Evolutionary conservation across 2,888 invertebrate genomes (phyloP), one percentile per base, ranked within the genome.

Genomic region (Thecophora atra): DNA sequence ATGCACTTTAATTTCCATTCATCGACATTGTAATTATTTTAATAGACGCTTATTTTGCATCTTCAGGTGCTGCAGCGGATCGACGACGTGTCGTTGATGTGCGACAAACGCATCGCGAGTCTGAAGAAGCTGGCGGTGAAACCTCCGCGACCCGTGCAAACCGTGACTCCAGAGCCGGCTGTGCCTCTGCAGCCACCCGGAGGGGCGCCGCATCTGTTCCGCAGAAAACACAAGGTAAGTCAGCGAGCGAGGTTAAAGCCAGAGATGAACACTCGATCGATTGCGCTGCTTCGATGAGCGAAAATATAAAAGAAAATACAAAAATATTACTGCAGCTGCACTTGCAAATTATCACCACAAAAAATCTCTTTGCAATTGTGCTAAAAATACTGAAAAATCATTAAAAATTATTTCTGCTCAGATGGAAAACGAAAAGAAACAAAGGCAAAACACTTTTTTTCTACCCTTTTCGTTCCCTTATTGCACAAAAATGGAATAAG

Each of bases 21-120:
- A n/a, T n/a, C n/a, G n/a, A 37, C 37, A 37, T 2, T 11, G 11
- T 11, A 1, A 37, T 37, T 6, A 37, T 47, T 47, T 47, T n/a
- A 47, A 47, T 17, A 47, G 8, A 5, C 11, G 17, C 47, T 4
- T 5, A 6, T 47, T 47, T 47, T n/a, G 15, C 47, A 47, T 47
- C 47, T 77, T 44, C 63, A 97, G 94, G 96, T 97, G 76, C 89
- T 96, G 63, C 95, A 97, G 88, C 90, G 97, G 79, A 95, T 98
- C 79, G 96, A 97, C 84, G 98, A 98, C 88, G 95, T 98, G 2
- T 94, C 94, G 83, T 88, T 93, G 81, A 96, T 97, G 96, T 96
- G 96, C 87, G 93, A 95, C 74, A 95, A 96, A 86, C 91, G 95
- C 78, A 89, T 93, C 67, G 89, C 91, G 58, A 89, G 90, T 74